Evolutionary conservation across 1,140 invertebrate genomes (phyloP).

Genomic region (Melipona quadrifasciata): DNA sequence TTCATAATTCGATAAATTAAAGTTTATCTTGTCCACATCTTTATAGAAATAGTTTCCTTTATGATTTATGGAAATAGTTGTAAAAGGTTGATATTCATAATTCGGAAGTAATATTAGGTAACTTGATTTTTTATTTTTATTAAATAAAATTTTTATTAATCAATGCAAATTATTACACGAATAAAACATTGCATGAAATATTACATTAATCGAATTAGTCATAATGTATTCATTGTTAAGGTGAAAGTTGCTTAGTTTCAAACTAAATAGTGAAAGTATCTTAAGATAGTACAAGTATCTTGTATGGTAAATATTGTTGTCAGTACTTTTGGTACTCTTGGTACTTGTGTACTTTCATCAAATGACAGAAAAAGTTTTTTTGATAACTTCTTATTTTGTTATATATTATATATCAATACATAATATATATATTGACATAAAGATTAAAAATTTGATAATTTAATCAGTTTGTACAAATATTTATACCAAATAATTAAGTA

Average conservation of each 20-base stretch:
- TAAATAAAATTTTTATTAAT: neutral
- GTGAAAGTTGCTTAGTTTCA: constrained; percentile 41
- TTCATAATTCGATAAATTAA: neutral
- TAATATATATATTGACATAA: neutral
- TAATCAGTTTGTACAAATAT: neutral
- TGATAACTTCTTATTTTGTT: neutral
- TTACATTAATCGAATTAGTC: neutral
- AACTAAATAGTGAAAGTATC: constrained; percentile 36
- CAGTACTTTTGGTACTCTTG: neutral
- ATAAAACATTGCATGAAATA: neutral
- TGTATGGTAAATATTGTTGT: neutral
- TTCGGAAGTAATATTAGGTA: constrained; percentile 7
- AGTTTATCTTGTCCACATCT: neutral
- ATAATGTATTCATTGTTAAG: constrained; percentile 14
- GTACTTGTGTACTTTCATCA: neutral
- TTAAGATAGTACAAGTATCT: neutral
- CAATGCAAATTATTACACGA: neutral
- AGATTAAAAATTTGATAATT: neutral
- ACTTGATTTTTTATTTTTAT: neutral
- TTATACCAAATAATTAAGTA: neutral
- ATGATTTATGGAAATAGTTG: neutral
- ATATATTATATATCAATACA: neutral
- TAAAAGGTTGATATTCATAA: neutral
- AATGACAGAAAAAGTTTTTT: neutral
- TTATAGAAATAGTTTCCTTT: neutral